These are phyloP conservation scores for Adrianichthys oophorus DNA, from an alignment of 2,797 vertebrate genomes.

Conservation along the genomic window DNA sequence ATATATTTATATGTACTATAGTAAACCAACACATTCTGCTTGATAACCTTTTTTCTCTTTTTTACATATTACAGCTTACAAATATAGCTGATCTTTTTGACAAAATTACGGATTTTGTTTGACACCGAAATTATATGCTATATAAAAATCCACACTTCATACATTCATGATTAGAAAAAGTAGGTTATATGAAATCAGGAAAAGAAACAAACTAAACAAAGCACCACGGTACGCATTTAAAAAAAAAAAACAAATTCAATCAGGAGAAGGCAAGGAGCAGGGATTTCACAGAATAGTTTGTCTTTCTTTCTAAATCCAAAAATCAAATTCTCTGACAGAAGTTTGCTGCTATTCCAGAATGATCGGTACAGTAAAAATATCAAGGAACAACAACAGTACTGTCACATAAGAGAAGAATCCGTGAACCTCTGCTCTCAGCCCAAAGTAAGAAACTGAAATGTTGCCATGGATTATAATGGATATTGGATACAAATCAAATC, in stretches of 20 bases:
- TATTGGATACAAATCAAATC: slow-evolving; percentile 67
- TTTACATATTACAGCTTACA: slow-evolving; percentile 86
- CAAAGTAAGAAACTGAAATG: slow-evolving; percentile 57
- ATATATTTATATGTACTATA: slow-evolving; percentile 61
- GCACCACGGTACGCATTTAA: slow-evolving; percentile 71
- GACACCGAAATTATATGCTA: slow-evolving; percentile 82
- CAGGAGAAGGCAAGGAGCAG: slow-evolving; percentile 40
- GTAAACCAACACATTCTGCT: slow-evolving; percentile 80
- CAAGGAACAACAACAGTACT: slow-evolving; percentile 75
- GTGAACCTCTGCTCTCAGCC: slow-evolving; percentile 50
- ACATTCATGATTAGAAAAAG: slow-evolving; percentile 86
- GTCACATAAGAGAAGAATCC: slow-evolving; percentile 66
- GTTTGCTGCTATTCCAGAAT: slow-evolving; percentile 64
- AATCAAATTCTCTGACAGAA: slow-evolving; percentile 65
- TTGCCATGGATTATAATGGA: slow-evolving; percentile 55
- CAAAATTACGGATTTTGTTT: slow-evolving; percentile 81
- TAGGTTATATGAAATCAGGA: slow-evolving; percentile 74
- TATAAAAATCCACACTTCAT: slow-evolving; percentile 81
- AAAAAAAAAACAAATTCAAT: slow-evolving; percentile 67
- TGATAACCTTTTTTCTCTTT: slow-evolving; percentile 77
- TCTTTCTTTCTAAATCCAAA: slow-evolving; percentile 64
- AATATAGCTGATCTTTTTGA: slow-evolving; percentile 87
- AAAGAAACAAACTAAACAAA: slow-evolving; percentile 56
- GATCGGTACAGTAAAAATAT: slow-evolving; percentile 66
- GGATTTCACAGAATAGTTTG: slow-evolving; percentile 59